Percentiles rank a stretch among this genome's conserved stretches.
Evolutionary conservation across 2,113 vertebrate genomes (phyloP).

Genomic region (Myiozetetes cayanensis): DNA sequence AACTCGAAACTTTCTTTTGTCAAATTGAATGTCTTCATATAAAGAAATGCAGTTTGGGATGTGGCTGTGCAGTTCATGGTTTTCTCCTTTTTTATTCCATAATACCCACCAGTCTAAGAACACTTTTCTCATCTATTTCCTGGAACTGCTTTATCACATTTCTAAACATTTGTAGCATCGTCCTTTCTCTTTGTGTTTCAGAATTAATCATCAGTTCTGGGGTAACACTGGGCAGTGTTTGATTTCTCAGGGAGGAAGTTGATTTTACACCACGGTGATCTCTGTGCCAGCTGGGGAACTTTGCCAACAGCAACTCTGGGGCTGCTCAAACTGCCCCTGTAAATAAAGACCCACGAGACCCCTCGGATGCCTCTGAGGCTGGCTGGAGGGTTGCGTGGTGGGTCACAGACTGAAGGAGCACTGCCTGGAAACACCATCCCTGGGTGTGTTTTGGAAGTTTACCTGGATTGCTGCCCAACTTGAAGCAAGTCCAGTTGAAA

Average conservation of each 20-base stretch:
- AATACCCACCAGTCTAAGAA: background rate
- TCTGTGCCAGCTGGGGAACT: background rate
- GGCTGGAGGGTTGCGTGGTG: background rate
- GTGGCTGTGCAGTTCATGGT: background rate
- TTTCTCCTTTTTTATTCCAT: background rate
- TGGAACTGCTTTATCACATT: background rate
- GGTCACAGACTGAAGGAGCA: background rate
- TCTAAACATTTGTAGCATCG: background rate
- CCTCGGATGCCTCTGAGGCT: background rate
- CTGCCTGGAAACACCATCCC: background rate
- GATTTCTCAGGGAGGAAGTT: background rate
- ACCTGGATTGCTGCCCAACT: background rate
- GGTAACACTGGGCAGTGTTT: background rate
- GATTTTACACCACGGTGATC: background rate
- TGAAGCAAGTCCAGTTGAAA: background rate
- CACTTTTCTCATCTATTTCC: background rate
- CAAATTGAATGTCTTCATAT: background rate
- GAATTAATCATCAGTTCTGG: background rate
- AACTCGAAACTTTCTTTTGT: slow-evolving; percentile 47
- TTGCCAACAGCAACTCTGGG: background rate
- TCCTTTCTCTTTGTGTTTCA: background rate
- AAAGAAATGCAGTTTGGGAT: background rate
- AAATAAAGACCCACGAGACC: background rate
- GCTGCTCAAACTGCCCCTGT: background rate
- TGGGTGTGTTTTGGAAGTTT: background rate